Evolutionary conservation across 2,888 invertebrate genomes (phyloP).

Genomic region (Polyommatus icarus): DNA sequence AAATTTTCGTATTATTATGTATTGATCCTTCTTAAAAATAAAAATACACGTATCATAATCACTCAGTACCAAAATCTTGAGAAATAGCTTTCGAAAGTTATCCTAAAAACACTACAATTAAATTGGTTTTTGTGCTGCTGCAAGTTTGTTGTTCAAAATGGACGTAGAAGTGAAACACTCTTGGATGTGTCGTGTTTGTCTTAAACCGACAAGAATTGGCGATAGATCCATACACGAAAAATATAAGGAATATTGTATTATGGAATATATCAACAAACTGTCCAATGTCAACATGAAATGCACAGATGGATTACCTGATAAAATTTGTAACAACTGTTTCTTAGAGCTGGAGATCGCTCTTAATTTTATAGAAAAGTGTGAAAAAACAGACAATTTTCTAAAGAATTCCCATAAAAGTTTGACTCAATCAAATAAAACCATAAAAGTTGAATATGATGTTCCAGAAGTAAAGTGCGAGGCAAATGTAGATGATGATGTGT

Average conservation of each 20-base stretch:
- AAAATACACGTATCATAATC: no score
- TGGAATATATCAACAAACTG: slow-evolving; percentile 57
- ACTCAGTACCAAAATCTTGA: no score
- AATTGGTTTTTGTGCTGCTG: no score
- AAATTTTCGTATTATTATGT: no score
- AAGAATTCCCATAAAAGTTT: slow-evolving; percentile 27
- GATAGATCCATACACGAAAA: slow-evolving; percentile 57
- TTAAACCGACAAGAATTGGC: slow-evolving; percentile 48
- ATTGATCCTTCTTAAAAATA: no score
- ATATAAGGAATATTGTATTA: slow-evolving; percentile 53
- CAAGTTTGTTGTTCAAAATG: slow-evolving; percentile 4
- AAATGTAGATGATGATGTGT: background rate
- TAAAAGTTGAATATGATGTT: background rate
- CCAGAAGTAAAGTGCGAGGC: slow-evolving; percentile 20
- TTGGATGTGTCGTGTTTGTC: slow-evolving; percentile 59
- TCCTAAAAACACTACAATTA: no score
- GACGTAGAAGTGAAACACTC: slow-evolving; percentile 16
- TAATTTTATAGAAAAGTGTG: slow-evolving; percentile 62
- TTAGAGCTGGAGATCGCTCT: slow-evolving; percentile 58
- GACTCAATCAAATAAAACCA: background rate
- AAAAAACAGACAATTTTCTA: slow-evolving; percentile 35
- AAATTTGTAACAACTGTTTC: slow-evolving; percentile 61
- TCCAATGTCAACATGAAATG: slow-evolving; percentile 56
- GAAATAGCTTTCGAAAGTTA: no score
- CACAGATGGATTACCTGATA: slow-evolving; percentile 60